Conservation (phyloP, 2,888 invertebrate genomes). For the Silvanus unidentatus region DNA sequence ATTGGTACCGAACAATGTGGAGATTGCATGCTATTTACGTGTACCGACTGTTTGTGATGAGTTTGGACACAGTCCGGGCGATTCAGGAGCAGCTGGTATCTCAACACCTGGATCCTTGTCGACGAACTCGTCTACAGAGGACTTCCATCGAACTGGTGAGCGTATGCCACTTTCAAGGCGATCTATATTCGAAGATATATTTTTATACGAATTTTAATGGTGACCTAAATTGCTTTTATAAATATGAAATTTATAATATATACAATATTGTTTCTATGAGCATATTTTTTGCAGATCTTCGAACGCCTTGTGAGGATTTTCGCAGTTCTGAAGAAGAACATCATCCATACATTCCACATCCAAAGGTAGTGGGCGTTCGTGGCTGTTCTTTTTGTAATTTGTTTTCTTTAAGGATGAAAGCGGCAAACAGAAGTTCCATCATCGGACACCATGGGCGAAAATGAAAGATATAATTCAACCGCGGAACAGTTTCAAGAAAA, state of each 20-base stretch:
- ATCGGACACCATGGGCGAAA: constrained; percentile 67
- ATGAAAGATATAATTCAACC: constrained; percentile 73
- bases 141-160: constrained; percentile 44
- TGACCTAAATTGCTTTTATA: constrained; percentile 2
- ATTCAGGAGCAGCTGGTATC: constrained; percentile 50
- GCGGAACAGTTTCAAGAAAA: constrained; percentile 60
- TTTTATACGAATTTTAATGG: background rate
- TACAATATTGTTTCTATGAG: constrained; percentile 3
- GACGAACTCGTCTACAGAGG: constrained; percentile 70
- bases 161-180: constrained; percentile 8
- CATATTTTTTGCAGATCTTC: constrained; percentile 28
- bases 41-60: constrained; percentile 48
- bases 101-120: constrained; percentile 62
- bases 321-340: constrained; percentile 40
- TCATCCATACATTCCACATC: constrained; percentile 38
- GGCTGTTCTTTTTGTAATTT: constrained; percentile 2
- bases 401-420: constrained; percentile 18
- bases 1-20: constrained; percentile 47
- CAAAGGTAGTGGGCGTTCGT: constrained; percentile 36
- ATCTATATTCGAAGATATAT: background rate
- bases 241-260: background rate
- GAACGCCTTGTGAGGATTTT: constrained; percentile 31
- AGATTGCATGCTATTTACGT: constrained; percentile 50
- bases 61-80: constrained; percentile 50
- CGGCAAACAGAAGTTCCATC: constrained; percentile 10